Base-by-base conservation (phyloP, 2,113 vertebrate species). In the Mormoops blainvillei region DNA sequence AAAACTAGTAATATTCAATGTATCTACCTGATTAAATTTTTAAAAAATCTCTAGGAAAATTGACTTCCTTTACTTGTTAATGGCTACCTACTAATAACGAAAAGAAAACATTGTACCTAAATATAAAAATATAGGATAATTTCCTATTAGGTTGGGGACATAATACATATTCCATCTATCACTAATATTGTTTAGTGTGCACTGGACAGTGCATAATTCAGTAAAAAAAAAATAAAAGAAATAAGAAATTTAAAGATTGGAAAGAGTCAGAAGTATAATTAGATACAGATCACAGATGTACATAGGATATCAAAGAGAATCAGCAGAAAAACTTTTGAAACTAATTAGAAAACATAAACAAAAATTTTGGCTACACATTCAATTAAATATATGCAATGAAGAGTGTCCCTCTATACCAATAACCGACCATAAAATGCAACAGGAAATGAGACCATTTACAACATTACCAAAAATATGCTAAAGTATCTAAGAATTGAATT, bases 301-400 rank as follows among this genome's bases (percentile, higher is more conserved):
- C 18, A 9, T 36, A 87, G 13, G 36, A 38, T 48, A 74, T 61
- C 61, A 97, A 81, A 96, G 41, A 54, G 19, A 77, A 89, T 93
- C 43, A 83, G 56, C 68, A 93, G 65, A 93, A 92, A 91, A 91
- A 56, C n/a, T 68, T 22, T 18, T 74, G 87, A 93, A 94, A 78
- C 82, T 96, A 91, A 94, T 74, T 93, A 91, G 20, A 96, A 87
- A 95, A 95, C 61, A 22, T 54, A 94, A 96, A 94, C 41, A 95
- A 88, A 81, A 85, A 36, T 96, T 84, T 13, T 87, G 67, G 48
- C 81, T 94, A 43, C 48, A 88, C 7, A 82, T 38, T 91, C 33
- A 78, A 11, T 33, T 90, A 33, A 78, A 8, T 24, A 56, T n/a
- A 74, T 80, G n/a, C 33, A 82, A 68, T 91, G 68, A 70, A 80